Evolutionary conservation across 2,113 vertebrate genomes (phyloP).

Genomic region (Otus sunia): DNA sequence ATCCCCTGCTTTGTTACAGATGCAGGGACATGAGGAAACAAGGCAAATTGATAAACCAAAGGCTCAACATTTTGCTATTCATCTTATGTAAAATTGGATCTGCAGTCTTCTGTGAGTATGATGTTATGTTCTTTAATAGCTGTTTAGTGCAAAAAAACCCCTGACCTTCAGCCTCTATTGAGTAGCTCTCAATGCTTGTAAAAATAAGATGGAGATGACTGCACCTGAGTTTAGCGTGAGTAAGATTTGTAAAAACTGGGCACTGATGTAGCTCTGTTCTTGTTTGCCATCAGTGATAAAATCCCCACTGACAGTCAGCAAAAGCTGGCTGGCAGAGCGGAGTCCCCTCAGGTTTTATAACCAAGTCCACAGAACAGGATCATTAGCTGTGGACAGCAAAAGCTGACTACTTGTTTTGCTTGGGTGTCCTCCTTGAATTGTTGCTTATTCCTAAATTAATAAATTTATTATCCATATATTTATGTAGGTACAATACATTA

Average conservation of each 20-base stretch:
- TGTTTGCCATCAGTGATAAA: not conserved
- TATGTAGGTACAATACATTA: not conserved
- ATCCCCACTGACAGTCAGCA: not conserved
- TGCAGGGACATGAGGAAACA: not conserved
- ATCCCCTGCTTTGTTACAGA: constrained; percentile 5
- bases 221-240: not conserved
- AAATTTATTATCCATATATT: not conserved
- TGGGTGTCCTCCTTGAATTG: not conserved
- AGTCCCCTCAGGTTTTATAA: not conserved
- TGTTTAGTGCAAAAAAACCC: not conserved
- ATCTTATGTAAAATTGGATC: not conserved
- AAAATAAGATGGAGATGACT: not conserved
- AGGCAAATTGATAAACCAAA: not conserved
- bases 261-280: not conserved
- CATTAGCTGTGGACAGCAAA: not conserved
- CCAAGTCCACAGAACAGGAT: not conserved
- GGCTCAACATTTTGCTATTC: not conserved
- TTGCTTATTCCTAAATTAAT: not conserved
- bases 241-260: not conserved
- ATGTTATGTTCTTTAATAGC: not conserved
- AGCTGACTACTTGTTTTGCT: not conserved
- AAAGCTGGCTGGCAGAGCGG: not conserved
- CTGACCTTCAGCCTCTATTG: not conserved
- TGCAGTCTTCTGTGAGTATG: not conserved
- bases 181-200: not conserved